Evolutionary conservation across 1,140 invertebrate genomes (phyloP), one percentile per base, ranked within the genome.

Genomic region (Ganaspis sp.): DNA sequence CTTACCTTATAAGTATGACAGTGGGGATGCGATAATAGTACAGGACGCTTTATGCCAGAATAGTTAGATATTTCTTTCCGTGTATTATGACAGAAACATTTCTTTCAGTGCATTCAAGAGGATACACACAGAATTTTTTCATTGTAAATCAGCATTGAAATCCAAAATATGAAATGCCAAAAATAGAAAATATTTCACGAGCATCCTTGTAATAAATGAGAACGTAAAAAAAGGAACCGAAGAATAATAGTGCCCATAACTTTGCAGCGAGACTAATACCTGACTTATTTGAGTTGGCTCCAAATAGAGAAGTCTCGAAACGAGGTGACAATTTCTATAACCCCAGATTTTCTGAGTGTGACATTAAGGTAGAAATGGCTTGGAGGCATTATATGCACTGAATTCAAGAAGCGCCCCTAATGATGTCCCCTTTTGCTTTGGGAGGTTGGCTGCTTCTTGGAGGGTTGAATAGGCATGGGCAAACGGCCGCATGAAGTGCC

Each of bases 401-500:
- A 79, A 83, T 82, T 77, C 34, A 73, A 79, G 73, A 64, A 81
- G 78, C 69, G 45, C 74, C 71, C 77, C 80, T 86, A 82, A 86
- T 82, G 81, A 83, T 81, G 9, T 49, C 29, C 69, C 54, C 73
- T 64, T 75, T 64, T 54, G 0, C n/a, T 40, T 75, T 38, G 71
- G 23, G 54, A 53, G 49, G 49, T 19, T 53, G 5, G 6, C 0
- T 4, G 17, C 19, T 53, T 49, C 42, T 49, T 49, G 42, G 53
- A 72, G 72, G 75, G 75, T 79, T 74, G 69, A 74, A 78, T 80
- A 40, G 64, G 69, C 69, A 70, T 70, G 64, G 42, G 73, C 37
- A 73, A 75, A 75, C 53, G 73, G 42, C 49, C 45, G 17, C 42
- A 45, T 69, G 34, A 42, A 58, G 53, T 69, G 40, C 70, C 54